Percentiles rank a stretch among this genome's conserved stretches.
phyloP scores from a whole-genome alignment of 2,797 vertebrate species.

The Crenuchus spilurus region DNA sequence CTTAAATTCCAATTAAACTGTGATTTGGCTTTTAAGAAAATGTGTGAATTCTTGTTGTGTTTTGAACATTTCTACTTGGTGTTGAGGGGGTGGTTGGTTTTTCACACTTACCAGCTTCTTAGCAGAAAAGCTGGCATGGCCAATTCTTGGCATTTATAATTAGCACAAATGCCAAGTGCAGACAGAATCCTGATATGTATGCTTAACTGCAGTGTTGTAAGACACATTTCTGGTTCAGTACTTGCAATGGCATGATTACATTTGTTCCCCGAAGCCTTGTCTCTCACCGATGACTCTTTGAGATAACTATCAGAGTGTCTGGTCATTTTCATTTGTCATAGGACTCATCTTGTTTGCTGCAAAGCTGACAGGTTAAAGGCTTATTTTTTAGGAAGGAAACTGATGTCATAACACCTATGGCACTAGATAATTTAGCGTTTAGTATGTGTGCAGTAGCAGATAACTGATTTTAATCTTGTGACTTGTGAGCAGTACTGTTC shows the following conservation, averaged over 20 bases:
- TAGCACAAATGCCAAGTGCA: not conserved
- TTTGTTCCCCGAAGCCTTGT: not conserved
- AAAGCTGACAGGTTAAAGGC: not conserved
- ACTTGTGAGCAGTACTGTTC: not conserved
- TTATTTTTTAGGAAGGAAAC: not conserved
- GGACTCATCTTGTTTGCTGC: not conserved
- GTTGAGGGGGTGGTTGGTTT: conserved; percentile 16
- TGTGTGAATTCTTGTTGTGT: not conserved
- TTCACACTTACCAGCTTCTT: conserved; percentile 22
- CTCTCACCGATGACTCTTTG: not conserved
- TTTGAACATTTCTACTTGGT: not conserved
- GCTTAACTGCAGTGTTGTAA: not conserved
- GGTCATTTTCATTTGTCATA: not conserved
- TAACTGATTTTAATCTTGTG: not conserved
- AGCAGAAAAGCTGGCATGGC: conserved; percentile 3
- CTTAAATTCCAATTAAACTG: not conserved
- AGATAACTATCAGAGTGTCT: not conserved
- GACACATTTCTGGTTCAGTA: not conserved
- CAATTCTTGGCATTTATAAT: conserved; percentile 4
- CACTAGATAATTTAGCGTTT: too few species aligned
- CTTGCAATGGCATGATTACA: not conserved
- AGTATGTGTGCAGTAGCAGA: too few species aligned
- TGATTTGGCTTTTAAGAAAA: not conserved
- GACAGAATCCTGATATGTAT: not conserved
- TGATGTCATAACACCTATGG: too few species aligned